Evolutionary conservation across 2,113 vertebrate species (phyloP).

Genomic region (Cyphomyrus discorhynchus): DNA sequence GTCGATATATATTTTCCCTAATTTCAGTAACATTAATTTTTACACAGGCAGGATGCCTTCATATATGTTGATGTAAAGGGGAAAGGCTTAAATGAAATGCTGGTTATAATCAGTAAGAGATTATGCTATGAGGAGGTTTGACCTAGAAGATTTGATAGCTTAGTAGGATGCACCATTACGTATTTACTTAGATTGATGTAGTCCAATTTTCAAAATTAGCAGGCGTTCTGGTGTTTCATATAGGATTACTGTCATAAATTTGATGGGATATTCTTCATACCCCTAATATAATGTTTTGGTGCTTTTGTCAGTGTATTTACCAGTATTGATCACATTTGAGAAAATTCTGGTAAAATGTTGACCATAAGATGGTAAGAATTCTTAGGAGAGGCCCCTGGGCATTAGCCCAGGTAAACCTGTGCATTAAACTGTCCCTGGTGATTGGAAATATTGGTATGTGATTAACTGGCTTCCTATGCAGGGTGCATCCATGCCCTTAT

Average conservation of each 20-base stretch:
- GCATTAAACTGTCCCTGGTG: background rate
- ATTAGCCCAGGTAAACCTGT: background rate
- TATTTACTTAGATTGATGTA: background rate
- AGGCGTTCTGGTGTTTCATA: background rate
- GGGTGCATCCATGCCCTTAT: background rate
- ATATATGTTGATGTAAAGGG: constrained; percentile 26
- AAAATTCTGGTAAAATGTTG: background rate
- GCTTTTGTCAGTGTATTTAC: background rate
- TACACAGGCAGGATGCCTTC: background rate
- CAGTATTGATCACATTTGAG: background rate
- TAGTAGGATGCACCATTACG: constrained; percentile 17
- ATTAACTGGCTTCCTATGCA: background rate
- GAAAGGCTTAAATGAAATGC: constrained; percentile 36
- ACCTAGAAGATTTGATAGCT: constrained; percentile 37
- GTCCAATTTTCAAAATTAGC: constrained; percentile 14
- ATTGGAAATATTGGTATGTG: background rate
- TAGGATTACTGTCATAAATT: background rate
- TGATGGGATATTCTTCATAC: background rate
- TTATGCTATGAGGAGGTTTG: constrained; percentile 41
- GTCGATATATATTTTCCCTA: background rate
- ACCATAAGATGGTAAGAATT: background rate
- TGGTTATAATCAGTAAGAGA: constrained; percentile 39
- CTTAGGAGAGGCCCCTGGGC: background rate
- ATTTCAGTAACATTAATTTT: background rate
- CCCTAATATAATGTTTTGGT: background rate